A percentile compares a stretch with the other conserved stretches of the same genome.
phyloP scores from a whole-genome alignment of 2,113 vertebrate species.

The Myotis brandtii region DNA sequence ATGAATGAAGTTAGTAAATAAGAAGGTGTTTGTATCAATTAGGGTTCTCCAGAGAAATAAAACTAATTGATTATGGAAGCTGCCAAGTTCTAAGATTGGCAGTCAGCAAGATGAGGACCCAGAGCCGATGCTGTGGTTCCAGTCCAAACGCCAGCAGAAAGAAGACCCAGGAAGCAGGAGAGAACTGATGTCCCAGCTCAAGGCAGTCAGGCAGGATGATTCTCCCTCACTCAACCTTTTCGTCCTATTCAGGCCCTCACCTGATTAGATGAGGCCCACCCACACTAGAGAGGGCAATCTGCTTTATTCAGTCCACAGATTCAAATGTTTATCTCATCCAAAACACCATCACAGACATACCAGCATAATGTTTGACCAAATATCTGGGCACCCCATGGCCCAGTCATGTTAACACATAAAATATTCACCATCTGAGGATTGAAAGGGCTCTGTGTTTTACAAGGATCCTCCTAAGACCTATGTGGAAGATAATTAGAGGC shows the following conservation, averaged over 20 bases:
- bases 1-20: background rate
- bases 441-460: background rate
- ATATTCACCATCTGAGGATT: background rate
- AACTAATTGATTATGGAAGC: background rate
- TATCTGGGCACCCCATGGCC: background rate
- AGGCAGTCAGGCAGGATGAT: background rate
- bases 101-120: background rate
- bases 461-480: background rate
- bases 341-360: background rate
- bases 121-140: rapidly evolving
- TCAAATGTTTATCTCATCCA: background rate
- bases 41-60: background rate
- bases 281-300: background rate
- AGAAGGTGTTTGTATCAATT: background rate
- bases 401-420: background rate
- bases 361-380: background rate
- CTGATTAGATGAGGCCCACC: background rate
- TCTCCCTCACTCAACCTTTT: background rate
- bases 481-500: background rate
- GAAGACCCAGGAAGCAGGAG: background rate
- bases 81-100: background rate
- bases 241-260: background rate
- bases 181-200: background rate
- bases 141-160: too few species aligned
- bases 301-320: background rate